phyloP scores from a whole-genome alignment of 2,888 invertebrate species.

The Morpho achilles region DNA sequence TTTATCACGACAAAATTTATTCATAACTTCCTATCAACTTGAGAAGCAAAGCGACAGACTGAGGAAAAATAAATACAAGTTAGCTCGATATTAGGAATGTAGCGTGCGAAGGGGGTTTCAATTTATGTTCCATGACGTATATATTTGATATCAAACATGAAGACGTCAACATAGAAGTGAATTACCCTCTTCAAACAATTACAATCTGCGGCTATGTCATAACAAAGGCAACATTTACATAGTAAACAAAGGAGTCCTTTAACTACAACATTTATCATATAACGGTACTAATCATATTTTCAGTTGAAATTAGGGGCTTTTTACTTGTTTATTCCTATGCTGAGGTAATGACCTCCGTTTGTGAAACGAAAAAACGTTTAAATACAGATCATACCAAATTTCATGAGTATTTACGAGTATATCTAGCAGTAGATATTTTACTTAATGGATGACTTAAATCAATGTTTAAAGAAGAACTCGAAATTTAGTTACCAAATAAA shows the following conservation, averaged over 20 bases:
- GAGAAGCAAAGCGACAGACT: neutral
- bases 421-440: too few species aligned
- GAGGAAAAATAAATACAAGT: neutral
- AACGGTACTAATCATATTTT: too few species aligned
- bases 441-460: too few species aligned
- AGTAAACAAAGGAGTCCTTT: slow-evolving; percentile 23
- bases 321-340: slow-evolving; percentile 1
- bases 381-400: too few species aligned
- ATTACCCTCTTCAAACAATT: slow-evolving; percentile 41
- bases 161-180: slow-evolving; percentile 35
- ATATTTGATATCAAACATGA: slow-evolving; percentile 33
- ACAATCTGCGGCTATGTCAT: slow-evolving; percentile 27
- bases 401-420: too few species aligned
- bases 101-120: slow-evolving; percentile 25
- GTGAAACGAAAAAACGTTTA: too few species aligned
- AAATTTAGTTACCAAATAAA: too few species aligned
- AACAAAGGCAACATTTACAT: slow-evolving; percentile 36
- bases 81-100: neutral
- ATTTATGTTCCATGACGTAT: slow-evolving; percentile 22
- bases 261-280: neutral
- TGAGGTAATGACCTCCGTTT: too few species aligned
- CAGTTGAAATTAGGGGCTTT: neutral
- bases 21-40: slow-evolving; percentile 12
- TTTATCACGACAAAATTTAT: slow-evolving; percentile 26
- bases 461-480: too few species aligned